A percentile compares a stretch with the other conserved stretches of the same genome.
Conservation (phyloP, 2,888 invertebrate genomes). For the Crepidodera aurea region DNA sequence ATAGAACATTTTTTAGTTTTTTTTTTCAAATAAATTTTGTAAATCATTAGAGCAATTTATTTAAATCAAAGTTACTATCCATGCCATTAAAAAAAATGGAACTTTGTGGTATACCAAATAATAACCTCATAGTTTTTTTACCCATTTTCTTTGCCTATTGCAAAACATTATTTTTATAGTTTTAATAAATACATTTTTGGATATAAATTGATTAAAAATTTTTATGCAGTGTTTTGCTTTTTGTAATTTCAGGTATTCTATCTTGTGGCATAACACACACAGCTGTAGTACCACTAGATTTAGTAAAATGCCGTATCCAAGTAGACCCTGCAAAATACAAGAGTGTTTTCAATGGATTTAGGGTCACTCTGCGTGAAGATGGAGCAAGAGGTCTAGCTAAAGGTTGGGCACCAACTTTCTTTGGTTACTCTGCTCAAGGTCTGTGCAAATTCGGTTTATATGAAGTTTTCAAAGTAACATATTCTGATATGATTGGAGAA, state of each 20-base stretch:
- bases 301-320: constrained; percentile 95
- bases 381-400: constrained; percentile 85
- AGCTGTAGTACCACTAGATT: constrained; percentile 93
- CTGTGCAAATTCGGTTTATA: constrained; percentile 98
- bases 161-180: too few species aligned
- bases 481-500: constrained; percentile 85
- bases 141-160: too few species aligned
- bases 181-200: too few species aligned
- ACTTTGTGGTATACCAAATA: too few species aligned
- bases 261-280: constrained; percentile 90
- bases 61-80: too few species aligned
- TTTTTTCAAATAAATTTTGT: too few species aligned
- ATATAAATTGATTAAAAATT: constrained; percentile 4
- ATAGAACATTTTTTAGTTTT: too few species aligned
- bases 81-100: too few species aligned
- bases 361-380: constrained; percentile 85
- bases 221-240: too few species aligned
- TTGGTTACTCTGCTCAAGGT: constrained; percentile 95
- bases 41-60: too few species aligned
- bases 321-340: constrained; percentile 96
- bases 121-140: too few species aligned
- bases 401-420: constrained; percentile 98
- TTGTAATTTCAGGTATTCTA: constrained; percentile 57
- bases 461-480: constrained; percentile 77
- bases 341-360: constrained; percentile 85